Evolutionary conservation across 2,888 invertebrate species (phyloP).

Genomic region (Siphlonurus alternatus): DNA sequence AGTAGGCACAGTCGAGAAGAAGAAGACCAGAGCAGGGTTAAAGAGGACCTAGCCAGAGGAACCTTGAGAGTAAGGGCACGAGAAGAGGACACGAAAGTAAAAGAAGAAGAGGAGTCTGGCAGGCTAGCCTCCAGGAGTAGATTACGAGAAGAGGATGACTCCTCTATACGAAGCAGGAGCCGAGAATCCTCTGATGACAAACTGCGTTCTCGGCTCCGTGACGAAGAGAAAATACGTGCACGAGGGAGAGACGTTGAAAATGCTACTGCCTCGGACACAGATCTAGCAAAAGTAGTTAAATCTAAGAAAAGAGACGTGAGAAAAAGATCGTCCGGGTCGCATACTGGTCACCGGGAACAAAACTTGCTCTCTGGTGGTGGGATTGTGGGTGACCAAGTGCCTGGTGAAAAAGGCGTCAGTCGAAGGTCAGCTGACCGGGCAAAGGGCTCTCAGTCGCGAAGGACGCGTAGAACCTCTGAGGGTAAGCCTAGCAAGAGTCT

Average conservation of each 20-base stretch:
- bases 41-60: constrained; percentile 5
- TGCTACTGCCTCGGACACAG: not conserved
- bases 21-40: constrained; percentile 6
- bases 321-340: constrained; percentile 32
- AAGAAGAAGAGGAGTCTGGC: not conserved
- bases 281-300: constrained; percentile 19
- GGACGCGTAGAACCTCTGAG: not conserved
- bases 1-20: not conserved
- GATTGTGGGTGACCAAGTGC: constrained; percentile 12
- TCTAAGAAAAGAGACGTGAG: constrained; percentile 38
- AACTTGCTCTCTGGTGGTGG: constrained; percentile 27
- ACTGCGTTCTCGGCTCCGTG: not conserved
- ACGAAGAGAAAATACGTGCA: not conserved
- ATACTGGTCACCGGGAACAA: constrained; percentile 35
- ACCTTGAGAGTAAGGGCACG: not conserved
- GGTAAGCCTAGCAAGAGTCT: not conserved
- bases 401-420: constrained; percentile 17
- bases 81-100: not conserved
- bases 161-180: not conserved
- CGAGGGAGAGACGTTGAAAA: not conserved
- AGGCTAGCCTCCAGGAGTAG: not conserved
- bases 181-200: not conserved
- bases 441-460: constrained; percentile 18
- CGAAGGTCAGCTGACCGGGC: constrained; percentile 29
- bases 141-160: not conserved